phyloP scores from a whole-genome alignment of 1,140 invertebrate species.

The Drosophila ironensis region DNA sequence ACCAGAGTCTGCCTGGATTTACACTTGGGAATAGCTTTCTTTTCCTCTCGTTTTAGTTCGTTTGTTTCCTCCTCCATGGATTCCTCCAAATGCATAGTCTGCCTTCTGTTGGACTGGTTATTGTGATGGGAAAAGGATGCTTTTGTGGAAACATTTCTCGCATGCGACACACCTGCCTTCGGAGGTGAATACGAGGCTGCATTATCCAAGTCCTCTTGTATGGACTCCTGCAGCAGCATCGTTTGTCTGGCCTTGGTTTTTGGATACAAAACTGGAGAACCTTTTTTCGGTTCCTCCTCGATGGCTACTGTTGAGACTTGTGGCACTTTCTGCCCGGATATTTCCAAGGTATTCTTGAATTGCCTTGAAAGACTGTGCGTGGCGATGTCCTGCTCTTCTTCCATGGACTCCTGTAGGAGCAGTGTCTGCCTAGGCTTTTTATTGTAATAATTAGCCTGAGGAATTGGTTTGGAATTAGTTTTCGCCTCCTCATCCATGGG shows the following conservation, averaged over 20 bases:
- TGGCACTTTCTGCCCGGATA: background rate
- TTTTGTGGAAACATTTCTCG: no score
- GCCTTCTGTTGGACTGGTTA: no score
- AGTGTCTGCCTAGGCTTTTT: background rate
- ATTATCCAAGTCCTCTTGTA: no score
- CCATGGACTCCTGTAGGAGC: conserved; percentile 1
- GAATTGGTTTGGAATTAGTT: background rate
- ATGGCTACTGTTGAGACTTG: background rate
- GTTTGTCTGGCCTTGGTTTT: background rate
- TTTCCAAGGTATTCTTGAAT: background rate
- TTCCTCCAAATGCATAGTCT: background rate
- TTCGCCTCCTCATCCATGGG: background rate
- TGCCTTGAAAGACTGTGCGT: background rate
- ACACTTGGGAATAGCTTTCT: background rate
- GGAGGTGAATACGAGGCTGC: no score
- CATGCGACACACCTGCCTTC: no score
- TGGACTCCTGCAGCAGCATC: no score
- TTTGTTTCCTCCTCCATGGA: conserved; percentile 2
- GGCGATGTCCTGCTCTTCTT: background rate
- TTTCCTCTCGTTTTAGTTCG: background rate
- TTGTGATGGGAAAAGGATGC: no score
- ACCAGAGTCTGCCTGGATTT: background rate
- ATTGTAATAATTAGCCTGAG: background rate
- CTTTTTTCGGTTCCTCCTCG: background rate
- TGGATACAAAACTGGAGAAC: background rate